Evolutionary conservation across 2,888 invertebrate genomes (phyloP).

Genomic region (Tenthredo scrophulariae): DNA sequence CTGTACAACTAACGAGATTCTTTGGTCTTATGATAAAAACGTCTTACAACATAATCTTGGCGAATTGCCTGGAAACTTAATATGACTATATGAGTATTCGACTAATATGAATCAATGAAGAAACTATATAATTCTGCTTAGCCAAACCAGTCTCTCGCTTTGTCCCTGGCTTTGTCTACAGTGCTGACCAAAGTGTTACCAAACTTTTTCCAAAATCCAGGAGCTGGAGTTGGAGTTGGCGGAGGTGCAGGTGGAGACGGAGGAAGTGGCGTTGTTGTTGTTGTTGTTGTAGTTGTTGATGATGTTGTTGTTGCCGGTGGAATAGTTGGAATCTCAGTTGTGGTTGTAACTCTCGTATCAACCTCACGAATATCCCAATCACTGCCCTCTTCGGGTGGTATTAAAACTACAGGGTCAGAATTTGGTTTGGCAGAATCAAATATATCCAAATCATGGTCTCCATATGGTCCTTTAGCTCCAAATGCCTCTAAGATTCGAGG

Average conservation of each 20-base stretch:
- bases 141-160: constrained; percentile 77
- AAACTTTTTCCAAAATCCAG: constrained; percentile 82
- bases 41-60: neutral
- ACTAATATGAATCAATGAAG: neutral
- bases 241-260: constrained; percentile 49
- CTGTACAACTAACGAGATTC: neutral
- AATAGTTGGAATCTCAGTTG: constrained; percentile 55
- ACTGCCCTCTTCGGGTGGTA: constrained; percentile 62
- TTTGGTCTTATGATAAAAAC: neutral
- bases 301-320: constrained; percentile 56
- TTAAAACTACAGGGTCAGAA: constrained; percentile 66
- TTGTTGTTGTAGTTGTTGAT: constrained; percentile 57
- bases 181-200: constrained; percentile 80
- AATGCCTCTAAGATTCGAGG: constrained; percentile 70
- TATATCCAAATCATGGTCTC: constrained; percentile 61
- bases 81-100: neutral
- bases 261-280: constrained; percentile 61
- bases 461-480: constrained; percentile 69
- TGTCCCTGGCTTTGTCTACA: constrained; percentile 80
- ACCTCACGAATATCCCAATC: constrained; percentile 68
- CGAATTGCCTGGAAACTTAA: constrained; percentile 39
- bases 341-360: constrained; percentile 53
- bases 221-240: constrained; percentile 74
- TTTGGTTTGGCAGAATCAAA: constrained; percentile 64
- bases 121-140: constrained; percentile 54